A percentile compares a stretch with the other conserved stretches of the same genome.
Conservation (phyloP, 2,113 vertebrate species). For the Dromas ardeola region DNA sequence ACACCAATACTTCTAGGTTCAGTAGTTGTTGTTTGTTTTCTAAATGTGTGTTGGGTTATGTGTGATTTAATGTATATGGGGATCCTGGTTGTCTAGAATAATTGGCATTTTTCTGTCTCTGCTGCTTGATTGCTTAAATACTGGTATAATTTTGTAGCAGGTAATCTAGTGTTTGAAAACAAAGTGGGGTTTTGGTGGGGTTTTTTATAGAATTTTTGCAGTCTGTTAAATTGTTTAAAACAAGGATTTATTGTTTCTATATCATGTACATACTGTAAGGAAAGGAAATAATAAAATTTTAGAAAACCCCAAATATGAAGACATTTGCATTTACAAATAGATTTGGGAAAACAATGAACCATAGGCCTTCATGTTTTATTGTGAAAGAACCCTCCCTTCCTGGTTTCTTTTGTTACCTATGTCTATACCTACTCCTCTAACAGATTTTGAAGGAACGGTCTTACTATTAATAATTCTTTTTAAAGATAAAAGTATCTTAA, state of each 20-base stretch:
- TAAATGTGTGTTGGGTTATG: neutral
- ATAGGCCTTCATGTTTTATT: neutral
- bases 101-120: neutral
- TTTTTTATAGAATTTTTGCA: neutral
- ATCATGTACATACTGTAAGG: neutral
- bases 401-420: neutral
- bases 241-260: neutral
- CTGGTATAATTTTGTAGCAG: neutral
- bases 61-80: neutral
- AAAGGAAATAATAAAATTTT: neutral
- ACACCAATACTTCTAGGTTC: neutral
- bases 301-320: neutral
- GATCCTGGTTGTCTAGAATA: neutral
- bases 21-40: neutral
- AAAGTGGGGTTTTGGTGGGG: accelerated
- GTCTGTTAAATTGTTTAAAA: neutral
- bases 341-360: neutral
- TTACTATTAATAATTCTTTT: neutral
- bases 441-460: neutral
- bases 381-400: neutral
- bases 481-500: neutral
- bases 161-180: neutral
- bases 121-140: neutral
- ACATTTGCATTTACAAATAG: neutral
- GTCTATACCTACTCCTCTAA: neutral